Evolutionary conservation across 2,888 invertebrate genomes (phyloP), one percentile per base, ranked within the genome.

Genomic region (Eupithecia subfuscata): DNA sequence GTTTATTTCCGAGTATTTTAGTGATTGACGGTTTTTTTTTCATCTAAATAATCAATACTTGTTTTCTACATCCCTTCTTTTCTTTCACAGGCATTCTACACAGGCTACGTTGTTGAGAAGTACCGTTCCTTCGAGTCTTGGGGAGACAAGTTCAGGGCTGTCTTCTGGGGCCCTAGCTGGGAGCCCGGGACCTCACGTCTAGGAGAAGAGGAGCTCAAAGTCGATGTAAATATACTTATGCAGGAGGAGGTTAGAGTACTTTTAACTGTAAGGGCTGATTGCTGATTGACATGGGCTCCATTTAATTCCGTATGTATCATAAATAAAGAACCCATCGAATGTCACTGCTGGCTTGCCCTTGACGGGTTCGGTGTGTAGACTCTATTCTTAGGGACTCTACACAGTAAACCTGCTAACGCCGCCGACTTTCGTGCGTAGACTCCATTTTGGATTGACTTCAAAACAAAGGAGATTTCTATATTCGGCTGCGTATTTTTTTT

Each of bases 141-240:
- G 91, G 90, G 88, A 0, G 94, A 98, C 85, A 97, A 97, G 87
- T 82, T 98, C 25, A 95, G 95, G 11, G 97, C 97, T 0, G 86
- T 97, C 1, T 96, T 98, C 87, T 98, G 97, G 92, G 98, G 98
- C 0, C 98, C 98, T 0, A 98, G 98, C 82, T 98, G 98, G 98
- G 94, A 96, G 80, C 98, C 98, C 0, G 98, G 98, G 0, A 96
- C 95, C 71, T 96, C 97, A 0, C 91, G 98, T 80, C 95, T 97
- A 0, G 98, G 98, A 14, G 95, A 96, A n/a, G 96, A 97, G 68
- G 96, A 96, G 72, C 96, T 96, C 84, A 97, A 98, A 90, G 94
- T 97, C 68, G 96, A 97, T 84, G 98, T 98, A 93, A 95, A 95
- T 93, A 82, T 81, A 64, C 70, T 74, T 71, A 56, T 76, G 40